Base-by-base conservation (phyloP, 1,140 invertebrate species). In the Orchesella cincta region DNA sequence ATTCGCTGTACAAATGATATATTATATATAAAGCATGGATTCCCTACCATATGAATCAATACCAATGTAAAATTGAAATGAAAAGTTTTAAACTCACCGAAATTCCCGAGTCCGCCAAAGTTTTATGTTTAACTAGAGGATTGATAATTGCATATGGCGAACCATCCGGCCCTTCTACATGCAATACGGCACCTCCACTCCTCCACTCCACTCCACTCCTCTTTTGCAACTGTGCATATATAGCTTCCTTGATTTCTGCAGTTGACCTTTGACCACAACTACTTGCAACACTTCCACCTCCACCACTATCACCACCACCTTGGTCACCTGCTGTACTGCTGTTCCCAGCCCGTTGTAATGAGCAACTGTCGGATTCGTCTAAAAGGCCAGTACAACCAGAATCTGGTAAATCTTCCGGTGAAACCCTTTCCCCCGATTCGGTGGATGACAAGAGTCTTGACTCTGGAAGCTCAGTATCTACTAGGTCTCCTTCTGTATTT, bases 101-200 rank as follows among this genome's bases (percentile, higher is more conserved):
- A 31, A 80, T 78, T 62, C 79, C 79, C 16, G 79, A 80, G 26
- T 80, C 79, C 26, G 77, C 76, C 8, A 76, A 80, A 31, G 76
- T 34, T 54, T 79, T 80, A n/a, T 74, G 76, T 74, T 78, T 77
- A 0, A 78, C 77, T 23, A 77, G 29, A 51, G 79, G 79, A 52
- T 75, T 78, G 57, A 80, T 73, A 57, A 80, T 46, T 62, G 79
- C 77, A 73, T 80, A 80, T 12, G 74, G 72, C 18, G 74, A 74
- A 28, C 62, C 62, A 23, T 67, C 62, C 62, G 62, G 62, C 12
- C 62, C 62, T 31, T 67, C 62, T 29, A 67, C 62, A 67, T 67
- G 62, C 5, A 67, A 23, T 23, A 67, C 62, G 2, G 62, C 33
- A 16, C 16, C 14, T 12, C 28, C 31, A 12, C 23, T 31, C n/a